Base-by-base conservation (phyloP, 2,113 vertebrate species). In the Drymodes brunneopygia region DNA sequence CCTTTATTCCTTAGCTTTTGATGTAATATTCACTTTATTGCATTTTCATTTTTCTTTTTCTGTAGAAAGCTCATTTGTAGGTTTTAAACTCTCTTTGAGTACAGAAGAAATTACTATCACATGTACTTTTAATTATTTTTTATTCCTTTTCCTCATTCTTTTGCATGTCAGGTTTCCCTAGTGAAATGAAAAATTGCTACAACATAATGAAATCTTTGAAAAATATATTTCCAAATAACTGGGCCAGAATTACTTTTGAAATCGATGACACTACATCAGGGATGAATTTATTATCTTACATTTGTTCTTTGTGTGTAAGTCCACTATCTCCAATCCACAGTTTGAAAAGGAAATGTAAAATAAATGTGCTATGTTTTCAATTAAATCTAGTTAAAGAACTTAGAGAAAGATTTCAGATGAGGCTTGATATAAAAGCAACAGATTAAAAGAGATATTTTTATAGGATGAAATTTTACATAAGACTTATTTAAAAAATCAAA, bases 161-260 rank as follows among this genome's bases (percentile, higher is more conserved):
- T 92, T 80, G 25, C 38, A 61, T 35, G 29, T 33, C 45, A 57
- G 3, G 18, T 73, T 91, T 95, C 61, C 22, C 40, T 23, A 42
- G 42, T 72, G 81, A 94, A 95, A 91, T 80, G 29, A 77, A 90
- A 94, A 91, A 85, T 62, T 91, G 23, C 50, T n/a, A 10, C 61
- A 40, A 80, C 53, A 87, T 57, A 95, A 91, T 72, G 25, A 92
- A 94, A 85, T 9, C 18, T 82, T 79, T 65, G n/a, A 89, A 89
- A 95, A 89, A 64, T 69, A 48, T 79, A 88, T 86, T 95, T 94
- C 27, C 45, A 89, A 94, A 81, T 91, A 94, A 86, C 18, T 58
- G 10, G 29, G 20, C 15, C 14, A 90, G 77, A 88, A 88, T 92
- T 82, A 51, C 24, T 75, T 22, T 13, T 86, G 42, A 89, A 92